Conservation (phyloP, 92 coral and sea anemone genomes). For the Blastomussa wellsi region DNA sequence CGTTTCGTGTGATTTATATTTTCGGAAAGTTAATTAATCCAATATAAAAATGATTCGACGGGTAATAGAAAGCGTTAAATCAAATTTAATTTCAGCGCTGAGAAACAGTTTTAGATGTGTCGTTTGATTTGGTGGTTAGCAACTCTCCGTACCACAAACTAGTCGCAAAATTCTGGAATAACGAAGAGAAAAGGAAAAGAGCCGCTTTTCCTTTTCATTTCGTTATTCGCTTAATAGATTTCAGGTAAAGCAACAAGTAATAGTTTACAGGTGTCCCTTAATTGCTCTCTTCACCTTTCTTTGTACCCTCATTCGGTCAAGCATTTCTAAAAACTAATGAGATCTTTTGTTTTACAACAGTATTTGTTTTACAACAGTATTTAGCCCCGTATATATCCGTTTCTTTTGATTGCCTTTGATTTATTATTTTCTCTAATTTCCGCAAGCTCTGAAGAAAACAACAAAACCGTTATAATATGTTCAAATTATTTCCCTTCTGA, state of each 20-base stretch:
- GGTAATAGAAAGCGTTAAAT: too few species aligned
- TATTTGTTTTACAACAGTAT: background rate
- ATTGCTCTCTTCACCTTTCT: background rate
- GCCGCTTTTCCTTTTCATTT: background rate
- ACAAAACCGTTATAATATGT: background rate
- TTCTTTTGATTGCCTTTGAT: background rate
- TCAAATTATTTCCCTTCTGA: background rate
- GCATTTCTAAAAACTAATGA: constrained; percentile 17
- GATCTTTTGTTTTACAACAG: background rate
- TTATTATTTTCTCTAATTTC: constrained; percentile 1
- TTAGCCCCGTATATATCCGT: background rate
- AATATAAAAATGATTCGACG: too few species aligned
- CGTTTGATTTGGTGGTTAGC: too few species aligned
- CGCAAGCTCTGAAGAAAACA: background rate
- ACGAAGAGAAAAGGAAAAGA: too few species aligned
- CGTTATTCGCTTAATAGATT: background rate
- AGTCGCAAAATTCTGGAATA: background rate
- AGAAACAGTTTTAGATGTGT: too few species aligned
- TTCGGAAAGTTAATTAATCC: too few species aligned
- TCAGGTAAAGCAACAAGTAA: background rate
- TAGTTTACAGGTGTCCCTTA: constrained; percentile 3
- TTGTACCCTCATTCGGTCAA: background rate
- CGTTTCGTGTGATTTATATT: background rate
- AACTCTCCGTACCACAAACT: background rate
- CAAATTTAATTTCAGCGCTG: too few species aligned